Evolutionary conservation across 2,888 invertebrate genomes (phyloP), one percentile per base, ranked within the genome.

Genomic region (Drosophila fungiperda): DNA sequence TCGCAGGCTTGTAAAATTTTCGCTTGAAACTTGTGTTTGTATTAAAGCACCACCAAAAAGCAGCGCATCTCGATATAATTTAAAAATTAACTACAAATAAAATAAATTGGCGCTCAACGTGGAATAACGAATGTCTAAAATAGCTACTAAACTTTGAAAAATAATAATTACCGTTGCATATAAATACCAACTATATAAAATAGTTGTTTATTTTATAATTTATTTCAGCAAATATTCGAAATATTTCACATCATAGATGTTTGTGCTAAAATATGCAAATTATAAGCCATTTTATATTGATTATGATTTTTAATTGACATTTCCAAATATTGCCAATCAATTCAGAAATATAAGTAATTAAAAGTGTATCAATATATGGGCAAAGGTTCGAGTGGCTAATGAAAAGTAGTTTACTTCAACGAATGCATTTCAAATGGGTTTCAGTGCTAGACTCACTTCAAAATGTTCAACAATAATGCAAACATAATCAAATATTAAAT

Each of bases 401-500:
- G 32, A 11, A 45, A 53, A 12, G n/a, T 66, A 29, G 42, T 45
- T 57, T 1, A 40, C 29, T n/a, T 55, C 2, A 38, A 38, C 4
- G 26, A 8, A 4, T 8, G n/a, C 40, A 40, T 20, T 40, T 40
- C 8, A 55, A 29, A n/a, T 33, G 8, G 29, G 12, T 38, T 12
- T 6, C 26, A 38, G 8, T 40, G 17, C 23, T 45, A 15, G 23
- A 45, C 8, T 23, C 23, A 17, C 11, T 11, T 2, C 11, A 29
- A 29, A 55, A n/a, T n/a, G 40, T 4, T 38, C 9, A 40, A n/a
- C 36, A 26, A 26, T 9, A 26, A 38, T 26, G 38, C 11, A 17
- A 33, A 33, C 26, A 32, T 29, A 57, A 61, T 65, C 55, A 45
- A 54, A 52, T 55, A 15, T 53, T 60, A 23, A 26, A 50, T 38